Evolutionary conservation across 2,888 invertebrate genomes (phyloP).

Genomic region (Lepidocyrtinus sp.): DNA sequence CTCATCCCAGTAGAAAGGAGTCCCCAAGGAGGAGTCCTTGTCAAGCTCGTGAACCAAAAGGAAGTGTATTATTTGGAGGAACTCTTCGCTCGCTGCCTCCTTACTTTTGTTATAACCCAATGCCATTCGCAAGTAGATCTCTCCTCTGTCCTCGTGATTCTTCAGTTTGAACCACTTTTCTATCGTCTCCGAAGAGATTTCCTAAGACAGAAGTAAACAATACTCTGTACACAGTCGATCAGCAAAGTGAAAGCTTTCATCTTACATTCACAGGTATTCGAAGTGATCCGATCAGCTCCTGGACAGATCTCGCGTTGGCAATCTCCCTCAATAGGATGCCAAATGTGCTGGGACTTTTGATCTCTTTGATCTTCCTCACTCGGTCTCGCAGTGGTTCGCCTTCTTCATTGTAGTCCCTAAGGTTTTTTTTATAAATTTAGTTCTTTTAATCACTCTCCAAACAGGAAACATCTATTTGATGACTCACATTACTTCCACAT

Average conservation of each 20-base stretch:
- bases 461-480: neutral
- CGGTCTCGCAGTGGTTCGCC: conserved; percentile 51
- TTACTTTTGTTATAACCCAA: conserved; percentile 54
- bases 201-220: conserved; percentile 25
- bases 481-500: conserved; percentile 54
- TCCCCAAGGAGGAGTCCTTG: conserved; percentile 24
- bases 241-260: too few species aligned
- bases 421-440: neutral
- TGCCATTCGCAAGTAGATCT: conserved; percentile 53
- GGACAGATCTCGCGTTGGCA: conserved; percentile 48
- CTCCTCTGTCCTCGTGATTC: conserved; percentile 45
- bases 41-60: conserved; percentile 45
- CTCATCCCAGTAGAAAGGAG: conserved; percentile 57
- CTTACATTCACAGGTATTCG: conserved; percentile 51
- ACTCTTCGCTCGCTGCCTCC: conserved; percentile 51
- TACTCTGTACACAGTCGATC: neutral
- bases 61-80: conserved; percentile 51
- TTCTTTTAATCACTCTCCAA: neutral
- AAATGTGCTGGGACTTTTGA: conserved; percentile 43
- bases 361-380: conserved; percentile 35
- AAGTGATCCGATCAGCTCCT: conserved; percentile 53
- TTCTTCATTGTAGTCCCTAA: conserved; percentile 54
- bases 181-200: conserved; percentile 53
- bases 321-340: conserved; percentile 49
- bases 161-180: conserved; percentile 54